Evolutionary conservation across 2,888 invertebrate genomes (phyloP), one percentile per base, ranked within the genome.

Genomic region (Drosophila pegasa): DNA sequence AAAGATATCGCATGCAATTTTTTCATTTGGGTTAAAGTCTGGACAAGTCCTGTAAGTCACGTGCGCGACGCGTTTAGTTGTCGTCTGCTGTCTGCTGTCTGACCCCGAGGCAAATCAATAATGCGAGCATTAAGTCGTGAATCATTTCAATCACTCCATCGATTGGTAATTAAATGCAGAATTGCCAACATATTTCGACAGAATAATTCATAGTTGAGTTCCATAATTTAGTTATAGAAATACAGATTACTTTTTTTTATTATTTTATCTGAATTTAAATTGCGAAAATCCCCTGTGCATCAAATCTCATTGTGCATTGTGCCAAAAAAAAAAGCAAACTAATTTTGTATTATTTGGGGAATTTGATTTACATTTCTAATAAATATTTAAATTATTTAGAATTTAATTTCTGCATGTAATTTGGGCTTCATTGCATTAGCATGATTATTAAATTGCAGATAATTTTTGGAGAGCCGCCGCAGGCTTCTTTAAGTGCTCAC

Each of bases 1-100:
- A 91, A 91, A 91, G 89, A 90, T 90, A 90, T 89, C 86, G 77
- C 77, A 73, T 77, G 75, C 88, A 74, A 82, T 72, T 75, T 81
- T 73, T 71, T 59, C 66, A 54, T 55, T 63, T 41, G 50, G 20
- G 8, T 38, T 29, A 61, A 70, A 73, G 61, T 59, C 70, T 45
- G 74, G 50, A 31, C 66, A 62, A 55, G 59, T 47, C 38, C 60
- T 51, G 48, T 45, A 25, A 71, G 85, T 87, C 87, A 81, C 80
- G 80, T 87, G 62, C 56, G 47, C 56, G 45, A 61, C 66, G 52
- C 87, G 62, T 57, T 80, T 68, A 80, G 57, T 50, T 58, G 38
- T 48, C 51, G 52, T 43, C 75, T 63, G 81, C 57, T 38, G 29
- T 63, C 16, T 69, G 71, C 66, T 59, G 75, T 40, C 51, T 62